A percentile compares a stretch with the other conserved stretches of the same genome.
These are phyloP conservation scores for Epirrhoe tristata DNA, from an alignment of 2,888 invertebrate species.

Conservation along the genomic window DNA sequence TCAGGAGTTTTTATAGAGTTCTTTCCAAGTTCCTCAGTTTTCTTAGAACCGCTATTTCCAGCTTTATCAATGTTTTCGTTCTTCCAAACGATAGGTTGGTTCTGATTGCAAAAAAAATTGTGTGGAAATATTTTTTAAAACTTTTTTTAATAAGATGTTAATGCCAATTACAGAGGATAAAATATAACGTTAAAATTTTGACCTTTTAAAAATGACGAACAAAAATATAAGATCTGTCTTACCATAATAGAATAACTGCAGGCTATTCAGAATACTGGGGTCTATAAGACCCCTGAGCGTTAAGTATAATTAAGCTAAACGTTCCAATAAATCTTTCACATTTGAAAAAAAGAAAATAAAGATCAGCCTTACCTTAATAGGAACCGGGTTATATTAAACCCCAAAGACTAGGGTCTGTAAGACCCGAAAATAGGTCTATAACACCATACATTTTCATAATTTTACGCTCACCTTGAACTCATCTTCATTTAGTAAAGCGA, in stretches of 20 bases:
- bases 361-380: too few relatives aligned
- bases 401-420: too few relatives aligned
- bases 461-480: slow-evolving; percentile 40
- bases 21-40: background rate
- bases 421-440: too few relatives aligned
- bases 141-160: background rate
- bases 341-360: too few relatives aligned
- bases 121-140: background rate
- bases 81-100: background rate
- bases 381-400: background rate
- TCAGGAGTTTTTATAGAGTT: background rate
- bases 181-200: background rate
- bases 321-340: too few relatives aligned
- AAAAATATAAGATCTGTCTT: too few relatives aligned
- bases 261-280: too few relatives aligned
- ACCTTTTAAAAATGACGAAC: too few relatives aligned
- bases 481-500: slow-evolving; percentile 25
- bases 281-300: too few relatives aligned
- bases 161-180: background rate
- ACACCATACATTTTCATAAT: background rate
- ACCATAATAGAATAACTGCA: too few relatives aligned
- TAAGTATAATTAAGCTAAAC: too few relatives aligned
- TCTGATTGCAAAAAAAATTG: background rate
- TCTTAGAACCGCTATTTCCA: background rate
- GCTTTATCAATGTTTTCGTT: background rate